These are phyloP conservation scores for Cariama cristata DNA, from an alignment of 2,113 vertebrate genomes.

Conservation along the genomic window DNA sequence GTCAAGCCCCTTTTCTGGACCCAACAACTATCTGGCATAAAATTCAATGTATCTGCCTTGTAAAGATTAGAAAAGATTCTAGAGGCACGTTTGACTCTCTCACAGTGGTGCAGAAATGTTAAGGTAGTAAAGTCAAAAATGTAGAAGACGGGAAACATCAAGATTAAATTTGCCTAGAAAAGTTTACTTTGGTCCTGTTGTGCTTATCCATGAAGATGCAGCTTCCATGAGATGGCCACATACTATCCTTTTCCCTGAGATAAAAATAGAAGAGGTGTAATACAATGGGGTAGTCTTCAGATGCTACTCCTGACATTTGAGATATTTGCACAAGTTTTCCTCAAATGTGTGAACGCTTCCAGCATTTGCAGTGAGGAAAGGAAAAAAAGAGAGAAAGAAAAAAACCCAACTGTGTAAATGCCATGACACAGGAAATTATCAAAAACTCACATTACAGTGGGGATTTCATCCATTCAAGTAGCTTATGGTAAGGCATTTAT, in stretches of 20 bases:
- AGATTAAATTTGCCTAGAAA: neutral
- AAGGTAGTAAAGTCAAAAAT: neutral
- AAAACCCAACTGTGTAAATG: neutral
- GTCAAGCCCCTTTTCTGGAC: neutral
- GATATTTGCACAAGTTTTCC: neutral
- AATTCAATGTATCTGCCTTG: neutral
- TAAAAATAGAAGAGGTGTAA: neutral
- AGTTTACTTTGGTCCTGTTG: neutral
- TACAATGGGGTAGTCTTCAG: neutral
- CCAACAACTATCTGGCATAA: neutral
- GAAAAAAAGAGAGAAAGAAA: neutral
- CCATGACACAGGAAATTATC: neutral
- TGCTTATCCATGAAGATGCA: neutral
- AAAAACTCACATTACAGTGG: neutral
- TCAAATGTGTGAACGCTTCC: neutral
- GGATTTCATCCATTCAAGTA: neutral
- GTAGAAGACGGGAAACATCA: neutral
- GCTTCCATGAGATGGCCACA: neutral
- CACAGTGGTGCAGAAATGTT: neutral
- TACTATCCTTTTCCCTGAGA: neutral
- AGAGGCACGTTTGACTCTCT: neutral
- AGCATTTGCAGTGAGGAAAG: neutral
- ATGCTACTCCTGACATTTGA: neutral
- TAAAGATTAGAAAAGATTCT: neutral
- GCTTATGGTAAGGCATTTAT: neutral